These are phyloP conservation scores for Campodea augens DNA, from an alignment of 1,140 invertebrate species.

Conservation along the genomic window DNA sequence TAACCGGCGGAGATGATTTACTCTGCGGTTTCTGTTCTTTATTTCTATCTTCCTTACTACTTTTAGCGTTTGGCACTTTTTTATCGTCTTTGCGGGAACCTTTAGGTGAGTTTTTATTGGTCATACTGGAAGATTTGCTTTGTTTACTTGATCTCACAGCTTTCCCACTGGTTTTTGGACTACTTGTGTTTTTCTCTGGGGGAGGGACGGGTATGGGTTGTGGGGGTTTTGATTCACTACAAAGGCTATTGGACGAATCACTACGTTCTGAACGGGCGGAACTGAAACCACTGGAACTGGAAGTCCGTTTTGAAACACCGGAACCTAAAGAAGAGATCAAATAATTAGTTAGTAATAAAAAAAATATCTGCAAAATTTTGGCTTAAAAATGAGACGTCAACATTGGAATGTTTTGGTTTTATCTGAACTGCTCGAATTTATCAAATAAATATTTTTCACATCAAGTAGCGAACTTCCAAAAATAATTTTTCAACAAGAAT, in stretches of 20 bases:
- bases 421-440: background rate
- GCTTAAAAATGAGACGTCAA: too few relatives aligned
- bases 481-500: background rate
- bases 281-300: conserved; percentile 72
- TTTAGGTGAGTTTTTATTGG: conserved; percentile 9
- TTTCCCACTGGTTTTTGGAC: too few relatives aligned
- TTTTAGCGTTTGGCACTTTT: conserved; percentile 4
- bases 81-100: conserved; percentile 6
- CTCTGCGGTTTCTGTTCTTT: background rate
- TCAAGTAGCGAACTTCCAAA: conserved; percentile 37
- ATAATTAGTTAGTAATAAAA: background rate
- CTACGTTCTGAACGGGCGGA: conserved; percentile 70
- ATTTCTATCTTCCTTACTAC: background rate
- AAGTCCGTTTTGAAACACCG: conserved; percentile 46
- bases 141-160: too few relatives aligned
- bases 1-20: conserved; percentile 9
- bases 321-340: conserved; percentile 10
- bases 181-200: too few relatives aligned
- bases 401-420: background rate
- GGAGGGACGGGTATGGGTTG: background rate
- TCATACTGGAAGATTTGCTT: background rate
- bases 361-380: too few relatives aligned
- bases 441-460: background rate
- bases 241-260: conserved; percentile 37
- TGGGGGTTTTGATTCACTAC: conserved; percentile 16